Evolutionary conservation across 2,888 invertebrate species (phyloP).

Genomic region (Calliphora vomitoria): DNA sequence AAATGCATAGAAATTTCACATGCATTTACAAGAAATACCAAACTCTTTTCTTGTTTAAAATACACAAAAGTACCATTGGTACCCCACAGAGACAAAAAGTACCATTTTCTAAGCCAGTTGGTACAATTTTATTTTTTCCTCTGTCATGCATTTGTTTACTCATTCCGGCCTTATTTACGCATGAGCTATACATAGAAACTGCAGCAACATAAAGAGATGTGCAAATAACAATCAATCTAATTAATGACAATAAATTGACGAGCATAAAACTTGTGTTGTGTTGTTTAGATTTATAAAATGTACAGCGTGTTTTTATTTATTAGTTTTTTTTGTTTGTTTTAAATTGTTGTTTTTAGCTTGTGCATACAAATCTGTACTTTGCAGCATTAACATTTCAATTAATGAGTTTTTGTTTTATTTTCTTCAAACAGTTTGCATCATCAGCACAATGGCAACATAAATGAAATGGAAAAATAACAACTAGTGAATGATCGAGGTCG

Average conservation of each 20-base stretch:
- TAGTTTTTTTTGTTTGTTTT: background rate
- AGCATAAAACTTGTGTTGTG: constrained; percentile 28
- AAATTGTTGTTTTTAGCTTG: background rate
- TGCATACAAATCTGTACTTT: constrained; percentile 49
- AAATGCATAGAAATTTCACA: too few species aligned
- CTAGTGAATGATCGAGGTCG: background rate
- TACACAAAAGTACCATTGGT: too few species aligned
- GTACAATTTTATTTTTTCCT: background rate
- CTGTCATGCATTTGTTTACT: background rate
- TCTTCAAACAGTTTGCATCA: constrained; percentile 10
- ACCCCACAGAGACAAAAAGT: too few species aligned
- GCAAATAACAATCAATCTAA: constrained; percentile 64
- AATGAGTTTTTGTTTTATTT: constrained; percentile 43
- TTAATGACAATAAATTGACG: constrained; percentile 61
- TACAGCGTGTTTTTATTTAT: constrained; percentile 6
- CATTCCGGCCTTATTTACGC: background rate
- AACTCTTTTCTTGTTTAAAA: too few species aligned
- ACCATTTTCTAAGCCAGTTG: background rate
- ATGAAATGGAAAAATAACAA: background rate
- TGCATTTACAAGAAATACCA: too few species aligned
- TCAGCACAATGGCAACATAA: constrained; percentile 25
- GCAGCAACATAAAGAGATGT: background rate
- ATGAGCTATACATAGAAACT: background rate
- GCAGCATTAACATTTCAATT: constrained; percentile 59
- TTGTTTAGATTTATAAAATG: constrained; percentile 42